A percentile compares a stretch with the other conserved stretches of the same genome.
These are phyloP conservation scores for Noctua janthe DNA, from an alignment of 2,888 invertebrate species.

Conservation along the genomic window DNA sequence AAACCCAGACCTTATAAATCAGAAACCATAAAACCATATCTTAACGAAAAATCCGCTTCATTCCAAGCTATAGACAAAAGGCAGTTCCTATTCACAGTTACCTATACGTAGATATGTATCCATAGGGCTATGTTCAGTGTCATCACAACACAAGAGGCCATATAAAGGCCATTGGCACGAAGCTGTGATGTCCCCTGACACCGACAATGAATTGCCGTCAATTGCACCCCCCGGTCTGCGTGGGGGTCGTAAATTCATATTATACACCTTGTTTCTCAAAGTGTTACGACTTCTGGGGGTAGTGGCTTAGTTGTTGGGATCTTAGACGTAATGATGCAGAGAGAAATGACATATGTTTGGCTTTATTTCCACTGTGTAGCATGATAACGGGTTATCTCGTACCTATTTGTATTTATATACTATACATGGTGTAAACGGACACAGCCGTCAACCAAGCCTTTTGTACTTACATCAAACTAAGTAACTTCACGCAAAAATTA, in stretches of 20 bases:
- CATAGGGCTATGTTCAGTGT: background rate
- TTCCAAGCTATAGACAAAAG: constrained; percentile 9
- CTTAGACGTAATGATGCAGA: constrained; percentile 26
- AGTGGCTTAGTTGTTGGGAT: background rate
- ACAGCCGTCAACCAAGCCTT: no score
- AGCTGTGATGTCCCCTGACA: constrained; percentile 48
- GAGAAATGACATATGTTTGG: background rate
- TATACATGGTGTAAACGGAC: no score
- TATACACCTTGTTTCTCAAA: constrained; percentile 48
- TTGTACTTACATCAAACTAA: no score
- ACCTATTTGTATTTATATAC: background rate
- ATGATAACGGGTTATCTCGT: background rate
- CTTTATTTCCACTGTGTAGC: background rate
- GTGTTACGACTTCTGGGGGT: constrained; percentile 22
- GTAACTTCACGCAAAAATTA: no score
- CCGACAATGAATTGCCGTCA: constrained; percentile 53
- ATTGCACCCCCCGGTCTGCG: constrained; percentile 37
- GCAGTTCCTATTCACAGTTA: background rate
- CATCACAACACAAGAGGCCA: constrained; percentile 3
- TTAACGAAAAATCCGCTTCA: background rate
- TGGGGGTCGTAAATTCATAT: constrained; percentile 53
- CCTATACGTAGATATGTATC: background rate
- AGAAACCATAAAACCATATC: background rate
- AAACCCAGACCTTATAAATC: background rate
- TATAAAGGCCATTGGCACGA: constrained; percentile 50